Evolutionary conservation across 2,113 vertebrate genomes (phyloP), one percentile per base, ranked within the genome.

Genomic region (Cichladusa arquata): DNA sequence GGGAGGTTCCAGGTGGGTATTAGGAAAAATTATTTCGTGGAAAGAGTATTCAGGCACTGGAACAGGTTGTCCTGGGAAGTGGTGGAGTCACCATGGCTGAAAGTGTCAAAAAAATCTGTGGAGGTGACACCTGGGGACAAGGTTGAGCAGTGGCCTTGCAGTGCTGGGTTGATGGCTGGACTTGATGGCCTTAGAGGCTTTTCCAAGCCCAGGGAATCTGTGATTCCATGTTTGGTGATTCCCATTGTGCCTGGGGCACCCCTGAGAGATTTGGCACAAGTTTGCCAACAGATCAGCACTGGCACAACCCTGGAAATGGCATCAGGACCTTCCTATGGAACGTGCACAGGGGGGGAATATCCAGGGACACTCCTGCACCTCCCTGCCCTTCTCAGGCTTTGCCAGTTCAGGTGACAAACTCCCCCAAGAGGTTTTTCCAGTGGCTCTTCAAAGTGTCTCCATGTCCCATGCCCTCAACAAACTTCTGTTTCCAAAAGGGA

Each of bases 301-400:
- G 77, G 71, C n/a, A 79, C 50, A 29, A 19, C 18, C 42, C 12
- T 5, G 48, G 53, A 67, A 79, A 70, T 1, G 36, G 77, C 61
- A 66, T 22, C 81, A 34, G 85, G 40, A 61, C 4, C n/a, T 44
- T 51, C 60, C 70, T 17, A 1, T 0, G 3, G 81, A n/a, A 28
- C 0, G 6, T 20, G 64, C 5, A 25, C 13, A 19, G 58, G 36
- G 25, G 0, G 5, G 23, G 22, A 36, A n/a, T 4, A 0, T 3
- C 74, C 72, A 58, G 58, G 57, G 74, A 67, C 58, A 2, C 10
- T 33, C 60, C n/a, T 57, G 24, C 34, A 34, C 13, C 54, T 54
- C 65, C n/a, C 31, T 53, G 50, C n/a, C 47, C 47, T 47, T 28
- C 78, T 34, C 86, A 36, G 67, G 16, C 26, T 62, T 40, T 64